Evolutionary conservation across 2,888 invertebrate genomes (phyloP).

Genomic region (Agrotis exclamationis): DNA sequence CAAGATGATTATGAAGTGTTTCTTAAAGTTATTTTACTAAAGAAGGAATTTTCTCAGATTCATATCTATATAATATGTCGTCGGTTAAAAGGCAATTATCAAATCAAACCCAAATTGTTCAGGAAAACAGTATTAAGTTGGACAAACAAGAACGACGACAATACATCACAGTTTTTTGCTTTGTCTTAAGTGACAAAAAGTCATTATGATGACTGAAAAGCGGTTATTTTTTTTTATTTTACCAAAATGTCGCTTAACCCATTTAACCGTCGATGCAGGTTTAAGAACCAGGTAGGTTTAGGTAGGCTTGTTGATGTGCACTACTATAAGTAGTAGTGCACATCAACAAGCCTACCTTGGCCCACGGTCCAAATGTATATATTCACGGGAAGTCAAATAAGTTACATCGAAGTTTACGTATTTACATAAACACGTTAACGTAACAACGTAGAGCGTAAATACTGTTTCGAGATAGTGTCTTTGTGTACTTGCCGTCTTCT

Average conservation of each 20-base stretch:
- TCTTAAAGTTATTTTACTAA: constrained; percentile 19
- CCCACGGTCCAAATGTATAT: constrained; percentile 71
- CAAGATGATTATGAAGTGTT: not conserved
- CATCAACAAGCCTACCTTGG: constrained; percentile 64
- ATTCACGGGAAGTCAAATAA: constrained; percentile 79
- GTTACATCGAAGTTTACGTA: constrained; percentile 79
- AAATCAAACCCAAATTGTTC: no score
- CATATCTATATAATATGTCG: constrained; percentile 39
- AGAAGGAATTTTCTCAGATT: constrained; percentile 16
- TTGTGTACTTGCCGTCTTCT: constrained; percentile 66
- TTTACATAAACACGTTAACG: constrained; percentile 83
- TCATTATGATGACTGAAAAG: no score
- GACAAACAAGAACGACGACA: no score
- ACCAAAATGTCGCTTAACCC: no score
- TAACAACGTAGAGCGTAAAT: constrained; percentile 77
- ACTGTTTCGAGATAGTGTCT: constrained; percentile 73
- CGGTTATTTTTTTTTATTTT: no score
- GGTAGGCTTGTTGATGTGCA: no score
- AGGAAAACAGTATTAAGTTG: no score
- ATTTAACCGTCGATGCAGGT: no score
- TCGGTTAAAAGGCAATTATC: no score
- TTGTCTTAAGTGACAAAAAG: no score
- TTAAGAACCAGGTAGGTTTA: no score
- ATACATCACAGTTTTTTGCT: no score
- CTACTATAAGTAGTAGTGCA: constrained; percentile 52